Percentiles rank a stretch among this genome's conserved stretches.
Conservation (phyloP, 2,113 vertebrate species). For the Mandrillus leucophaeus region DNA sequence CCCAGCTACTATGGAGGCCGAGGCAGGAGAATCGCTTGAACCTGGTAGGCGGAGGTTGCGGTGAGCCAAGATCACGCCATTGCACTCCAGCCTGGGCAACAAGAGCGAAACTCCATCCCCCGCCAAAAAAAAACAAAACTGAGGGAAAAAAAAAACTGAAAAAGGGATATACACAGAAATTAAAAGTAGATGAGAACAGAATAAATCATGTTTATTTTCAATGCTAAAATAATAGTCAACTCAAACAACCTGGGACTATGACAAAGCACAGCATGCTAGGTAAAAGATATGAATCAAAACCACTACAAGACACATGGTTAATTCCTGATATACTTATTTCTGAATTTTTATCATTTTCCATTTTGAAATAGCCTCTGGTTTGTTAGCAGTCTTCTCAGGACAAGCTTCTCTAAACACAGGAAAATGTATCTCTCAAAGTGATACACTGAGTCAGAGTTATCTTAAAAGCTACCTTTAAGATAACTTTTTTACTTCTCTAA, state of each 20-base stretch:
- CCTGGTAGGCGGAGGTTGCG: no score
- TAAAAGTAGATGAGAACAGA: conserved; percentile 8
- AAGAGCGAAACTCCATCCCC: no score
- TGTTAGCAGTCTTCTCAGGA: not conserved
- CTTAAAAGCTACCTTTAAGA: not conserved
- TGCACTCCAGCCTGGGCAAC: no score
- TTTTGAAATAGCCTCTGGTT: conserved; percentile 19
- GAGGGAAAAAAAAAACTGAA: not conserved
- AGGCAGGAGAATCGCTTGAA: no score
- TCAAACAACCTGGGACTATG: not conserved
- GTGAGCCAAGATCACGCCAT: no score
- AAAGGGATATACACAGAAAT: not conserved
- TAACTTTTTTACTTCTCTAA: not conserved
- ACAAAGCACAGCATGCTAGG: not conserved
- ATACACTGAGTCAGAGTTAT: not conserved
- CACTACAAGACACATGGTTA: not conserved
- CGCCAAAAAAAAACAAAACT: no score
- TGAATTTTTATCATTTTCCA: not conserved
- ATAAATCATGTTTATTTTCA: conserved; percentile 23
- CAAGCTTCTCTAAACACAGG: not conserved
- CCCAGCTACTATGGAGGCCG: no score
- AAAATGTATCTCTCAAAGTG: not conserved
- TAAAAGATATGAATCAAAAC: conserved; percentile 26
- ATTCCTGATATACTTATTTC: conserved; percentile 30
- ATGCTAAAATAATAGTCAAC: conserved; percentile 32